Conservation (phyloP, 2,888 invertebrate genomes). For the Drosophila kuntzei region DNA sequence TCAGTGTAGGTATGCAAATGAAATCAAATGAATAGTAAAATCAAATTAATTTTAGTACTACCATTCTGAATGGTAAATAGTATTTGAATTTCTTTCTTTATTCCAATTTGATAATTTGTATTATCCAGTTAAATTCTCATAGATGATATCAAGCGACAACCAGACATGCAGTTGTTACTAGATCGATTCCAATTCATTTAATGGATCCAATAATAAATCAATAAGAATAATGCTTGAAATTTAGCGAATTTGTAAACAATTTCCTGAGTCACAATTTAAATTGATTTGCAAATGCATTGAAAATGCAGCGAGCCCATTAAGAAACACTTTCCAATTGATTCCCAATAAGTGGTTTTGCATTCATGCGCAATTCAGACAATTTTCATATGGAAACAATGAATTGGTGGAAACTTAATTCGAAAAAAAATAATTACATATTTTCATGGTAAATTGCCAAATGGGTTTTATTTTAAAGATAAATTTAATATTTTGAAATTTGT, state of each 20-base stretch:
- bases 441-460: constrained; percentile 46
- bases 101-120: neutral
- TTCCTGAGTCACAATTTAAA: neutral
- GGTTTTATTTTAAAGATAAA: constrained; percentile 46
- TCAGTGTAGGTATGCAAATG: too few relatives aligned
- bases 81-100: too few relatives aligned
- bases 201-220: neutral
- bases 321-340: constrained; percentile 21
- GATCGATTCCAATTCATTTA: neutral
- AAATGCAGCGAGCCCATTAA: constrained; percentile 3
- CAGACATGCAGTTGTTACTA: neutral
- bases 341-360: constrained; percentile 5
- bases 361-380: constrained; percentile 1
- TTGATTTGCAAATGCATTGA: constrained; percentile 21
- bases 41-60: too few relatives aligned
- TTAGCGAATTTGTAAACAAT: constrained; percentile 1
- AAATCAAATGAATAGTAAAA: too few relatives aligned
- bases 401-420: constrained; percentile 1
- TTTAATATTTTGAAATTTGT: constrained; percentile 23
- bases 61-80: neutral
- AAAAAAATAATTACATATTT: constrained; percentile 25
- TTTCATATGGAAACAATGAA: constrained; percentile 28
- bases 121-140: neutral
- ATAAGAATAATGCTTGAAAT: neutral
- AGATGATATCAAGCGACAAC: neutral